Base-by-base conservation (phyloP, 2,797 vertebrate species). In the Periparus ater region DNA sequence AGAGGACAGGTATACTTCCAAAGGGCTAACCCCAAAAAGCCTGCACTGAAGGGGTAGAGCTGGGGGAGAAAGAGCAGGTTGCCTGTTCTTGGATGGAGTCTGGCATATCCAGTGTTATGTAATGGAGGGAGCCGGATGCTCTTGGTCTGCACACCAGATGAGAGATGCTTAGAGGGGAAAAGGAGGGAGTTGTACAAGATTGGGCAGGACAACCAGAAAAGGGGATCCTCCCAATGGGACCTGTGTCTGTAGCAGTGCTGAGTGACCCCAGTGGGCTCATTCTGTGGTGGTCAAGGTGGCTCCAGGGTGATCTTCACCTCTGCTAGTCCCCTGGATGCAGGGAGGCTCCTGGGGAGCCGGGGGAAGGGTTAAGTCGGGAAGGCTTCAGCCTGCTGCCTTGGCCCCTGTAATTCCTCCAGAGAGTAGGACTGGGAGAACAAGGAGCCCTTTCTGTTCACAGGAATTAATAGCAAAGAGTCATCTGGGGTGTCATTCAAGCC, bases 401-500 rank as follows among this genome's bases (percentile, higher is more conserved):
- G 97, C 97, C 96, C 94, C 97, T 96, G 96, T 97, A 97, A 97
- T 98, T 98, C 97, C 97, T 98, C 97, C 58, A 77, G 97, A 97
- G 97, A 96, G 96, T 97, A 97, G 97, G 97, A 97, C 96, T 94
- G 91, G 95, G 93, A 98, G 97, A 98, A 98, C 98, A 98, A 98
- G 98, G 97, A 96, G 95, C 96, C 97, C 96, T 97, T 98, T 98
- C 98, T 98, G 67, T 98, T 97, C 96, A 51, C 93, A 97, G 97
- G 98, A 98, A 98, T 98, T 98, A 98, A 98, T 98, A 98, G 98
- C 98, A 98, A 97, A 97, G 97, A 98, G 97, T 98, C 98, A 98
- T 98, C 98, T 98, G 97, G 98, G 98, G 97, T 98, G 98, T 98
- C 98, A 98, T 98, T 98, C 98, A 98, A 98, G 96, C 96, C 96